Evolutionary conservation across 2,888 invertebrate genomes (phyloP).

Genomic region (Dicycla oo): DNA sequence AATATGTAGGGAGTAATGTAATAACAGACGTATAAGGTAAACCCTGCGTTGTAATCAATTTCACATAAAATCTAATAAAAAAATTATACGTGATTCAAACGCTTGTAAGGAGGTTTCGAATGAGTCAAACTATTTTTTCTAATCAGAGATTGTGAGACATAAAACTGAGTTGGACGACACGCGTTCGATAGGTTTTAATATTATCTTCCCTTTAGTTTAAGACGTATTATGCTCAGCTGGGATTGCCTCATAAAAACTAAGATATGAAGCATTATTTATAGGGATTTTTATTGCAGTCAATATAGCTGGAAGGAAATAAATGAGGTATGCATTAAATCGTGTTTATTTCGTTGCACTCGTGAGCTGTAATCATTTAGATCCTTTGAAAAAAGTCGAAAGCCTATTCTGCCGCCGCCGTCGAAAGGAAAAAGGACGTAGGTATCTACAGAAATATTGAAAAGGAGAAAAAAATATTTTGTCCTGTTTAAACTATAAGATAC

Average conservation of each 20-base stretch:
- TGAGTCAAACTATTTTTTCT: conserved; percentile 38
- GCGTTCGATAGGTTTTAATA: conserved; percentile 27
- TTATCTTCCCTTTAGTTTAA: conserved; percentile 3
- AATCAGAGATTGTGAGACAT: conserved; percentile 28
- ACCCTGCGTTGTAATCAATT: conserved; percentile 49
- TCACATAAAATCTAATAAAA: conserved; percentile 51
- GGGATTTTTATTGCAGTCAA: conserved; percentile 6
- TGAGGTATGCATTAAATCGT: not conserved
- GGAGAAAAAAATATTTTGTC: no score
- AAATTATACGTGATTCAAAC: conserved; percentile 27
- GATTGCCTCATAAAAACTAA: conserved; percentile 31
- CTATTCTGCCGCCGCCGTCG: no score
- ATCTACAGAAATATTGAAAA: no score
- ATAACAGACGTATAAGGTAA: conserved; percentile 56
- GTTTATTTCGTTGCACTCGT: not conserved
- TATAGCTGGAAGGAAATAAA: conserved; percentile 17
- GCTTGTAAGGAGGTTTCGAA: conserved; percentile 34
- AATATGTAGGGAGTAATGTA: conserved; percentile 60
- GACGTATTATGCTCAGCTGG: conserved; percentile 7
- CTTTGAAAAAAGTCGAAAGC: not conserved
- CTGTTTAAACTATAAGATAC: no score
- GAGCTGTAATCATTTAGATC: not conserved
- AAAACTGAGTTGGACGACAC: conserved; percentile 22
- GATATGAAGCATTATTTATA: conserved; percentile 13
- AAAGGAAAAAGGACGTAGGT: no score